These are phyloP conservation scores for Phyllotreta striolata DNA, from an alignment of 2,888 invertebrate species.

Conservation along the genomic window DNA sequence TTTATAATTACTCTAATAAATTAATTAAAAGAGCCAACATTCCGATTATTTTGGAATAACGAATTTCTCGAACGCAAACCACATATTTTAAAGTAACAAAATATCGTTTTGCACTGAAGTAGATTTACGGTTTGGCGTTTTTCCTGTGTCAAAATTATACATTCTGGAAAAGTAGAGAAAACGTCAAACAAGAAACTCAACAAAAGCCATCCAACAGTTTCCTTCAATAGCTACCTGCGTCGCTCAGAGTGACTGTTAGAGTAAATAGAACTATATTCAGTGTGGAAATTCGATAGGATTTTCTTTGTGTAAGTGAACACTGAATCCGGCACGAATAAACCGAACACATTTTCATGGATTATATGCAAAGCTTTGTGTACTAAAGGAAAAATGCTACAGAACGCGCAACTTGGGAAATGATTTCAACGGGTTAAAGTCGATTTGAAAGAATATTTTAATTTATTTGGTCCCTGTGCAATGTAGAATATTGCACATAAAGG, in stretches of 20 bases:
- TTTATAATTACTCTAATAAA: no score
- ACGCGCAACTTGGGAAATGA: no score
- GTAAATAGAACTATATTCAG: constrained; percentile 18
- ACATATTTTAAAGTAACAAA: no score
- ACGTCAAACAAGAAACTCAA: constrained; percentile 12
- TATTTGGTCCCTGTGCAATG: no score
- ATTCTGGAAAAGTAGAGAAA: constrained; percentile 7
- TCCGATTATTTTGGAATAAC: no score
- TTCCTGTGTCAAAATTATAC: constrained; percentile 11
- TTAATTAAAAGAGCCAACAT: no score
- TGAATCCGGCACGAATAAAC: constrained; percentile 16
- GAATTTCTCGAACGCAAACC: no score
- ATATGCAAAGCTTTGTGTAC: constrained; percentile 2
- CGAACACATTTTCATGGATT: constrained; percentile 21
- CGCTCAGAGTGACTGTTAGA: constrained; percentile 19
- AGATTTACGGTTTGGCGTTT: background rate
- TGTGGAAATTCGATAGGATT: constrained; percentile 19
- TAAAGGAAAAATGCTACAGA: constrained; percentile 7
- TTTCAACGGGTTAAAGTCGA: no score
- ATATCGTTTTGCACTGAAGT: no score
- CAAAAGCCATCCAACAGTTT: constrained; percentile 18
- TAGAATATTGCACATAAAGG: no score
- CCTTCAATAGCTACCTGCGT: constrained; percentile 20
- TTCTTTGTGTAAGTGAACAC: constrained; percentile 20
- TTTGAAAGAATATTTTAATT: no score